Evolutionary conservation across 2,113 vertebrate genomes (phyloP).

Genomic region (Chrysemys picta): DNA sequence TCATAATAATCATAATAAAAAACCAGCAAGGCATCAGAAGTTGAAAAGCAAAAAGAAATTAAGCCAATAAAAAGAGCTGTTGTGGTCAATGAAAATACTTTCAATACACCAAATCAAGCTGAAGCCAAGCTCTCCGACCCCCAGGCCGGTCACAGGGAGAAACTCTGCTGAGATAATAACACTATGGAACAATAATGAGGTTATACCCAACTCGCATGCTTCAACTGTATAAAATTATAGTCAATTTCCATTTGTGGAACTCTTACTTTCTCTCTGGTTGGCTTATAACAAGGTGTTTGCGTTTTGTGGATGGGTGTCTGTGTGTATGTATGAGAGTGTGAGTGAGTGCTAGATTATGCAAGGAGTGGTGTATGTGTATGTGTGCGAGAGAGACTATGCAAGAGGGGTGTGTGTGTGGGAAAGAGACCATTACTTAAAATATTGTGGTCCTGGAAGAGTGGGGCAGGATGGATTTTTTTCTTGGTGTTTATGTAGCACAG

Average conservation of each 20-base stretch:
- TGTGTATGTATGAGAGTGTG: background rate
- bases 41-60: background rate
- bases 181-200: background rate
- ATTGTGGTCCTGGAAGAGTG: background rate
- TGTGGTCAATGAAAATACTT: background rate
- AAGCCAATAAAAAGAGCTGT: background rate
- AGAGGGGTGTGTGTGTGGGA: fast-evolving
- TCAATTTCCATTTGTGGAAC: background rate
- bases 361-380: fast-evolving
- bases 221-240: background rate
- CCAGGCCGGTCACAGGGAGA: background rate
- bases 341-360: background rate
- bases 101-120: background rate
- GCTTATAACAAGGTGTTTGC: background rate
- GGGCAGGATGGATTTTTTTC: background rate
- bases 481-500: background rate
- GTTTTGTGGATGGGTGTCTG: background rate
- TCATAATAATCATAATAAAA: background rate
- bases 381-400: fast-evolving
- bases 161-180: background rate
- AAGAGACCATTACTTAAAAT: fast-evolving
- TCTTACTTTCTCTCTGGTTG: background rate
- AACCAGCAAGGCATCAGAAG: background rate
- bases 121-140: background rate
- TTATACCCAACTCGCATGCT: background rate